Evolutionary conservation across 2,888 invertebrate genomes (phyloP).

Genomic region (Melitaea athalia): DNA sequence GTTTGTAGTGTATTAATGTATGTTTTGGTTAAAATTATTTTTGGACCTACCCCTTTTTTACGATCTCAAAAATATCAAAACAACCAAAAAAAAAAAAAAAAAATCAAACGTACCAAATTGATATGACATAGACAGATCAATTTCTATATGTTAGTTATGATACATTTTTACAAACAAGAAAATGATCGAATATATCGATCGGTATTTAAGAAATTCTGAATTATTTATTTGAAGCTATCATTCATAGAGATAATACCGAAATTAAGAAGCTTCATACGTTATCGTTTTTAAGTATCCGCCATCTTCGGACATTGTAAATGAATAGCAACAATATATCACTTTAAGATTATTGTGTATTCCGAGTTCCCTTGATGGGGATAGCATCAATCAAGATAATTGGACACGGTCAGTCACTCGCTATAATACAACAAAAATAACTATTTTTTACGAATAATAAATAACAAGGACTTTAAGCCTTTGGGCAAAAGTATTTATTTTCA

Average conservation of each 20-base stretch:
- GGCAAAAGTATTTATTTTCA: conserved; percentile 31
- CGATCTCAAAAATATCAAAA: too few species aligned
- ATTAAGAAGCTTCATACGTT: background rate
- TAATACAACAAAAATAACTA: conserved; percentile 41
- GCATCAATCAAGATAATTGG: conserved; percentile 57
- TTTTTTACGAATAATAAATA: conserved; percentile 41
- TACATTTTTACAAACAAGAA: background rate
- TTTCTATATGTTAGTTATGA: background rate
- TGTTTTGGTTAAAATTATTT: too few species aligned
- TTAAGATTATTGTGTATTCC: conserved; percentile 35
- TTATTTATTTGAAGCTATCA: background rate
- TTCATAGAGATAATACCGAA: conserved; percentile 6
- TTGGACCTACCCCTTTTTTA: too few species aligned
- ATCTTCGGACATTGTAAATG: conserved; percentile 35
- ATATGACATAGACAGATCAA: background rate
- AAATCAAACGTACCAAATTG: too few species aligned
- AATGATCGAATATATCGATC: too few species aligned
- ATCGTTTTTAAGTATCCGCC: conserved; percentile 1
- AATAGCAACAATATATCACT: conserved; percentile 46
- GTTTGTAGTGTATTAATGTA: too few species aligned
- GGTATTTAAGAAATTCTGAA: background rate
- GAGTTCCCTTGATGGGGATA: conserved; percentile 46
- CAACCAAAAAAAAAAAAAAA: too few species aligned
- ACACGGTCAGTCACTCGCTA: conserved; percentile 46
- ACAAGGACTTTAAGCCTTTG: conserved; percentile 38